Evolutionary conservation across 2,797 vertebrate species (phyloP).

Genomic region (Hylomyscus alleni): DNA sequence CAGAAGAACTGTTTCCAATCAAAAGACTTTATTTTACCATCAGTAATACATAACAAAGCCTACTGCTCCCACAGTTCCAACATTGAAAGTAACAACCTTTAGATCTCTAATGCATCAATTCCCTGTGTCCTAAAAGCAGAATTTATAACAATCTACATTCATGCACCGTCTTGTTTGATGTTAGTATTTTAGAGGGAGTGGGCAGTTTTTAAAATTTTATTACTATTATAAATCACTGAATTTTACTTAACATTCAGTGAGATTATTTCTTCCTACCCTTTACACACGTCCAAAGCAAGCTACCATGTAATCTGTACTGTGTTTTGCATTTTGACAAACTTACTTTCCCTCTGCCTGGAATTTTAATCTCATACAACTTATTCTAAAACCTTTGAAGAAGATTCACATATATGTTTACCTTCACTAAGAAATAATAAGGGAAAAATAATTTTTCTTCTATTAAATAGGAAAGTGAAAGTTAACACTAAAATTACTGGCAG

Average conservation of each 20-base stretch:
- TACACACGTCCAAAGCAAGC: background rate
- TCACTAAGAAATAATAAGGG: slow-evolving; percentile 32
- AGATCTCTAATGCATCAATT: background rate
- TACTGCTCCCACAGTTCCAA: background rate
- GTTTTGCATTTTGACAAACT: slow-evolving; percentile 33
- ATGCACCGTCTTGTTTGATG: background rate
- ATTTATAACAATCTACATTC: slow-evolving; percentile 22
- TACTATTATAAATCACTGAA: slow-evolving; percentile 12
- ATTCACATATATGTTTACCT: background rate
- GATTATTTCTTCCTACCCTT: background rate
- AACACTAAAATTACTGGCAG: background rate
- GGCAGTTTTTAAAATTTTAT: slow-evolving; percentile 36
- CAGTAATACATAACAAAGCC: slow-evolving; percentile 10
- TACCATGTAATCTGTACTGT: background rate
- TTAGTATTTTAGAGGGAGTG: background rate
- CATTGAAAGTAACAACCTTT: slow-evolving; percentile 48
- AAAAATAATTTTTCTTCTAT: background rate
- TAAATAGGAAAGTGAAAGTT: slow-evolving; percentile 43
- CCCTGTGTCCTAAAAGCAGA: slow-evolving; percentile 25
- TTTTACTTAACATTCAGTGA: background rate
- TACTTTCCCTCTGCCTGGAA: background rate
- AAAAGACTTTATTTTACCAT: slow-evolving; percentile 41
- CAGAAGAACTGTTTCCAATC: background rate
- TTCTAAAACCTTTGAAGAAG: slow-evolving; percentile 33
- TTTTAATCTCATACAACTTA: slow-evolving; percentile 43